Percentiles rank a stretch among this genome's conserved stretches.
phyloP scores from a whole-genome alignment of 2,113 vertebrate genomes.

The Amblyopsis rosae region DNA sequence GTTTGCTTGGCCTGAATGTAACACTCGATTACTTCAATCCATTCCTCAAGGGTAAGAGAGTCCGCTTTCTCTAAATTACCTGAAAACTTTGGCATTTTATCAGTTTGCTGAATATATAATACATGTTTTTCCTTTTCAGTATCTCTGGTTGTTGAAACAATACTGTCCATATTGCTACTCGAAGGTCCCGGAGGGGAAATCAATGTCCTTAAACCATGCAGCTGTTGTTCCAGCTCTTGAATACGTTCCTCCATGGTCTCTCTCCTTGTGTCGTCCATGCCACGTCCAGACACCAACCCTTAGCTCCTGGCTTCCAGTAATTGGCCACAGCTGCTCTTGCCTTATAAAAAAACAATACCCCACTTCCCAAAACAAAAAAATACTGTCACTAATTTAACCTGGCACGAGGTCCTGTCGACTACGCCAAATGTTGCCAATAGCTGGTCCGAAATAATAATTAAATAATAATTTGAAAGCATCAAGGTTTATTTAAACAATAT shows the following conservation, averaged over 20 bases:
- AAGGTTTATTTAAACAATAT: no score
- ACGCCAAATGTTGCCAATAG: no score
- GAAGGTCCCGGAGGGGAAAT: not conserved
- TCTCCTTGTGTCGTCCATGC: not conserved
- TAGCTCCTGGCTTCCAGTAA: not conserved
- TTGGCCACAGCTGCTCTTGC: not conserved
- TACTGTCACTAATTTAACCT: no score
- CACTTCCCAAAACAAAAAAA: no score
- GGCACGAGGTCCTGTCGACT: no score
- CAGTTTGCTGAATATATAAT: not conserved
- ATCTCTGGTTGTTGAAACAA: not conserved
- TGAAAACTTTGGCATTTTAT: not conserved
- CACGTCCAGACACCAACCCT: not conserved
- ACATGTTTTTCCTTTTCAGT: not conserved
- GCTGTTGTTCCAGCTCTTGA: not conserved
- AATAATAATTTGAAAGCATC: no score
- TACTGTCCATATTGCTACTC: not conserved
- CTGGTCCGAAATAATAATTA: no score
- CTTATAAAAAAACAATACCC: not conserved
- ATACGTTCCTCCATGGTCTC: not conserved
- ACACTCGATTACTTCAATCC: not conserved
- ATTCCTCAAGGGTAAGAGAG: not conserved
- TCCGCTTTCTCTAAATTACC: not conserved
- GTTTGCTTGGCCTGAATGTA: not conserved
- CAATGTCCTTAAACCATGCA: not conserved